Evolutionary conservation across 2,113 vertebrate genomes (phyloP), one percentile per base, ranked within the genome.

Genomic region (Crypturellus undulatus): DNA sequence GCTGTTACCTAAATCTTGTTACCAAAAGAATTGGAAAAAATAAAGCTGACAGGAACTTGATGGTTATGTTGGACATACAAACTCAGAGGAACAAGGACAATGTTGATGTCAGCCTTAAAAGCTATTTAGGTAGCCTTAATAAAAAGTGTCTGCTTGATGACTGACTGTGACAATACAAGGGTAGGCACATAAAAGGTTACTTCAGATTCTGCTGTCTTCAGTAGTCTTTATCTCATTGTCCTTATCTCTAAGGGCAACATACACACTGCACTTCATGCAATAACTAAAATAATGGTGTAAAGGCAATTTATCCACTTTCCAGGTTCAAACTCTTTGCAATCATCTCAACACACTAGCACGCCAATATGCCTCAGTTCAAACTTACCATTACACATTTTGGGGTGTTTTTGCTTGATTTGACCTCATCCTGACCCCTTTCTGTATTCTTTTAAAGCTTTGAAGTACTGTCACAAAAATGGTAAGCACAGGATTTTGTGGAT

Each of bases 241-340:
- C 38, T 68, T 54, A 52, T 64, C 40, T 43, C 15, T 25, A 79
- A 32, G 65, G 26, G 84, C 89, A 82, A 45, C 5, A 51, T 3
- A 8, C 78, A 56, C 12, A 60, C 12, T 12, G 10, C 40, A 76
- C 36, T 79, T 5, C 38, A 51, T 0, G 0, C 17, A 3, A 19
- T 70, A 62, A 77, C 28, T 12, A n/a, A 56, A 82, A 68, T 19
- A 76, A 68, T 21, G 12, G 34, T 47, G 36, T 69, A 63, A 71
- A 60, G 6, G 9, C 3, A 56, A 88, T 51, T 65, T 77, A 76
- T 11, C 9, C 6, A 45, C 13, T 36, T 85, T 20, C 34, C 54
- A 62, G 21, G 13, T 60, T 82, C 52, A 73, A 79, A 62, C 25
- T 51, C 47, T 51, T 70, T 70, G 24, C 34, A 71, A 52, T 71